Conservation (phyloP, 2,888 invertebrate genomes). For the Agonum fuliginosum region DNA sequence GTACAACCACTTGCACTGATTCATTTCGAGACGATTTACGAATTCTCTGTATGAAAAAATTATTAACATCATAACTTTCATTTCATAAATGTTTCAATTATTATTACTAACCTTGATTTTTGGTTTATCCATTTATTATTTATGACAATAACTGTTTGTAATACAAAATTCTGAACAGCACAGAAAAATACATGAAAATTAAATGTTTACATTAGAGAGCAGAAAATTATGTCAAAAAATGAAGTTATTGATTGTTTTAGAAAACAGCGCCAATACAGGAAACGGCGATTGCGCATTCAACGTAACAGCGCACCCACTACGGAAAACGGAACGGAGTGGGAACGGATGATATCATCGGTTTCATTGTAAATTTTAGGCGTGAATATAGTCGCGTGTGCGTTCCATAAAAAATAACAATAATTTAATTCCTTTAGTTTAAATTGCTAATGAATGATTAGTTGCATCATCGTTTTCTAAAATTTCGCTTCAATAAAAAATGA, state of each 20-base stretch:
- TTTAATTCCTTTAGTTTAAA: no score
- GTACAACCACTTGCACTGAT: constrained; percentile 96
- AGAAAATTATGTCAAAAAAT: constrained; percentile 45
- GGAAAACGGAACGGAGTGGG: no score
- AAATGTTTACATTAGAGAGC: constrained; percentile 31
- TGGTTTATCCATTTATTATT: constrained; percentile 32
- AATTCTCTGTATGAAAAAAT: constrained; percentile 39
- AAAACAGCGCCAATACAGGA: constrained; percentile 49
- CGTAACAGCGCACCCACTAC: background rate
- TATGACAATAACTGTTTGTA: background rate
- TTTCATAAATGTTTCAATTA: background rate
- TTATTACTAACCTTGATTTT: constrained; percentile 39
- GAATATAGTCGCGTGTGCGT: background rate
- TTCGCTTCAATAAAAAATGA: no score
- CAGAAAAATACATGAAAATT: constrained; percentile 3
- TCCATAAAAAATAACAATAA: no score
- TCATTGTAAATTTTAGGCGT: background rate
- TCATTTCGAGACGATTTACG: constrained; percentile 76
- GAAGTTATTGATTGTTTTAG: constrained; percentile 45
- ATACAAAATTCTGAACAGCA: background rate
- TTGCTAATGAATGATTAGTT: no score
- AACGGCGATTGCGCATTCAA: constrained; percentile 49
- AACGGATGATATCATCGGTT: background rate
- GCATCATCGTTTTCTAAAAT: no score
- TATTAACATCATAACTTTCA: constrained; percentile 11